Evolutionary conservation across 1,140 invertebrate genomes (phyloP).

Genomic region (Solenopsis invicta): DNA sequence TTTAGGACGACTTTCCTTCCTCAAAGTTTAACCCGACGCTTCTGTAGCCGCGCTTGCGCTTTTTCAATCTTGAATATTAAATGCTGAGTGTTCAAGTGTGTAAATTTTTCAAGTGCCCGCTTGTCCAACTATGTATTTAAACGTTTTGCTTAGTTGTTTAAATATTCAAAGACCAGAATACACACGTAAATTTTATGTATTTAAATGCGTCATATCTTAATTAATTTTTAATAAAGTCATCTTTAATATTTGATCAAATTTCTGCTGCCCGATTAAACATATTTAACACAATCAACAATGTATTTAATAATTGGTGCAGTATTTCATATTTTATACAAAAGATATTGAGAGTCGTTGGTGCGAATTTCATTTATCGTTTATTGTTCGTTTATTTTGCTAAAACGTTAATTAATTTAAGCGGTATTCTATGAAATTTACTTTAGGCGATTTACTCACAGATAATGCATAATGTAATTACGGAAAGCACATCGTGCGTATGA

Average conservation of each 20-base stretch:
- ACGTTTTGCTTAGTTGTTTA: background rate
- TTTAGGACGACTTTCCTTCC: slow-evolving; percentile 22
- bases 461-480: slow-evolving; percentile 29
- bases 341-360: background rate
- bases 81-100: background rate
- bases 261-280: background rate
- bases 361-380: background rate
- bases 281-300: slow-evolving; percentile 4
- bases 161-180: slow-evolving; percentile 1
- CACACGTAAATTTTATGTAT: background rate
- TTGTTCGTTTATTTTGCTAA: background rate
- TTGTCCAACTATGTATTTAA: background rate
- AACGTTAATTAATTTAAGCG: slow-evolving; percentile 2
- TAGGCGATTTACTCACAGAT: background rate
- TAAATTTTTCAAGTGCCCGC: slow-evolving; percentile 17
- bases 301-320: background rate
- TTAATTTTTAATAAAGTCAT: background rate
- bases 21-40: slow-evolving; percentile 30
- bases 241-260: slow-evolving; percentile 24
- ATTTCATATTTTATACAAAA: background rate
- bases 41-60: background rate
- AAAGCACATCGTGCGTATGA: background rate
- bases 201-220: background rate
- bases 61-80: slow-evolving; percentile 55
- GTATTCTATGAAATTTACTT: slow-evolving; percentile 12